Base-by-base conservation (phyloP, 2,888 invertebrate genomes). In the Thecocarcelia acutangulata region DNA sequence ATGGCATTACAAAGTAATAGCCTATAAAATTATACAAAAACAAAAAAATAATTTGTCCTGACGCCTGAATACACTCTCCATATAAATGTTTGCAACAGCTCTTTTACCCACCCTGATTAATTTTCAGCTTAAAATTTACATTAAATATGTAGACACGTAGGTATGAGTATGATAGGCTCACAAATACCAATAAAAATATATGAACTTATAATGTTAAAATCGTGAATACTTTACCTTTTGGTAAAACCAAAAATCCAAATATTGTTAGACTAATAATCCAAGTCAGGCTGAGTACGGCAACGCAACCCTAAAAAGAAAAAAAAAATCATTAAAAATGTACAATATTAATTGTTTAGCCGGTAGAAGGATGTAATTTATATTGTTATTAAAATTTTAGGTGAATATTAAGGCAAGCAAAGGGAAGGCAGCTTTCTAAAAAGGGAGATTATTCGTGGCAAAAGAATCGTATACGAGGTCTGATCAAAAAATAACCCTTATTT, bases 191-290 rank as follows among this genome's bases (percentile, higher is more conserved):
- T 12, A 5, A 37, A 28, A 0, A 21, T 44, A 17, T 13, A 37
- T 21, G 15, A 4, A 52, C 12, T 58, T 59, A 37, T 24, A 3
- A 44, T 37, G 6, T 17, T 44, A 56, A 40, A 48, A 28, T 13
- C 3, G 44, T 28, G 54, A 54, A 42, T 52, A 54, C 17, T 46
- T 77, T 86, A 86, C 96, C 96, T 87, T 95, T 93, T 9, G 96
- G 96, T 78, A 97, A 92, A 84, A 96, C 96, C 90, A 97, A 93
- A 84, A 94, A 93, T 33, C 96, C 95, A 90, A 96, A 97, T 86
- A 96, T 92, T 68, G 96, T 95, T 87, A 96, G 94, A 81, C 96
- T 96, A 85, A 95, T 93, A 87, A 96, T 94, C 96, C 96, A 96
- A 86, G 96, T 96, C 87, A 95, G 92, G 89, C 96, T 95, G 89